These are phyloP conservation scores for Tapirus terrestris DNA, from an alignment of 2,113 vertebrate genomes.

Conservation along the genomic window DNA sequence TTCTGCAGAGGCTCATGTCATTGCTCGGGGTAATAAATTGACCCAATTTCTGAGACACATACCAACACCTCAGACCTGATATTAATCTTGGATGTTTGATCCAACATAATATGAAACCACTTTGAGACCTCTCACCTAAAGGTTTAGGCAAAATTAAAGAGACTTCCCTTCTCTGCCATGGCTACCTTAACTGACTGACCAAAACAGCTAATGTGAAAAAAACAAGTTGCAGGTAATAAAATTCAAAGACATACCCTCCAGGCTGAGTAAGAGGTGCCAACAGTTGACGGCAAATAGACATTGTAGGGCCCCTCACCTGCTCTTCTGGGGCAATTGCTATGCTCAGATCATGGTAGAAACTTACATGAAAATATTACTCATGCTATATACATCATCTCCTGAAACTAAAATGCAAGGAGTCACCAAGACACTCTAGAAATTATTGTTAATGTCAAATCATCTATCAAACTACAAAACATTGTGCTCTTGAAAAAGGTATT, in stretches of 20 bases:
- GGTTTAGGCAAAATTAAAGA: not conserved
- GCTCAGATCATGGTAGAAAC: not conserved
- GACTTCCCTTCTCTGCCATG: not conserved
- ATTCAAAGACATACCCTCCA: too few relatives aligned
- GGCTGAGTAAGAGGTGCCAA: too few relatives aligned
- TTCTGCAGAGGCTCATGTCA: not conserved
- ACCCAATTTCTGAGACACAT: not conserved
- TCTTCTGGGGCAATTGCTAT: not conserved
- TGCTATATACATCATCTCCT: not conserved
- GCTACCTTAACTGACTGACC: not conserved
- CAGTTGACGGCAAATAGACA: too few relatives aligned
- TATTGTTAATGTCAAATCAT: not conserved
- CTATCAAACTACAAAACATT: not conserved
- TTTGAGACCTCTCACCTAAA: not conserved
- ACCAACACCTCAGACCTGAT: not conserved
- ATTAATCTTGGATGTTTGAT: not conserved
- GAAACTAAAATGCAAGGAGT: not conserved
- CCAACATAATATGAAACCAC: not conserved
- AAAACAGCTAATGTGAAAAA: not conserved
- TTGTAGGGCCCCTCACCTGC: too few relatives aligned
- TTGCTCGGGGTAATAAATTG: not conserved
- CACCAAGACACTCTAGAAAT: not conserved
- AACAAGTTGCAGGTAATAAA: too few relatives aligned
- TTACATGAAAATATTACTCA: not conserved
- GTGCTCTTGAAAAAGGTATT: not conserved